Conservation (phyloP, 2,113 vertebrate species). For the Nettapus auritus region DNA sequence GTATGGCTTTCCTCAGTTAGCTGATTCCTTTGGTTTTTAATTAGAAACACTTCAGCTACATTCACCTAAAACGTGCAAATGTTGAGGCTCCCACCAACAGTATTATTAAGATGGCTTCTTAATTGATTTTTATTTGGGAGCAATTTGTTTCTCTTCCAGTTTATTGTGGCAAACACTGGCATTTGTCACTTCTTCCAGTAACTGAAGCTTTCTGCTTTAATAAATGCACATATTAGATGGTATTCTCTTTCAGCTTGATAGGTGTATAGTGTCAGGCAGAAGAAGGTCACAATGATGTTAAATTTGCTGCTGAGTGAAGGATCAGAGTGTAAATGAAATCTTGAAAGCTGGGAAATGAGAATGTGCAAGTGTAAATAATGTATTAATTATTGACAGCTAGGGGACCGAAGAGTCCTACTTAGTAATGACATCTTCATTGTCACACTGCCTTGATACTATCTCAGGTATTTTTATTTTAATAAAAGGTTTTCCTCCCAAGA, state of each 20-base stretch:
- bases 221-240: constrained; percentile 74
- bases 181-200: constrained; percentile 62
- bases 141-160: constrained; percentile 61
- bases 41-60: constrained; percentile 31
- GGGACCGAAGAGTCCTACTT: constrained; percentile 78
- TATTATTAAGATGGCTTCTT: constrained; percentile 32
- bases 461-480: constrained; percentile 63
- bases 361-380: constrained; percentile 93
- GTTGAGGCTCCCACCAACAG: neutral
- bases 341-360: constrained; percentile 85
- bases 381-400: constrained; percentile 90
- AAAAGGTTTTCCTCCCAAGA: constrained; percentile 18
- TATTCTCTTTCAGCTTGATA: constrained; percentile 62
- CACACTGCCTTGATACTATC: constrained; percentile 47
- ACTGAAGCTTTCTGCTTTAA: constrained; percentile 65
- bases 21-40: constrained; percentile 53
- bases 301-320: constrained; percentile 83
- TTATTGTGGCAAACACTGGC: constrained; percentile 54
- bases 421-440: constrained; percentile 80
- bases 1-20: neutral
- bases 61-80: constrained; percentile 26
- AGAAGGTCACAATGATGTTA: constrained; percentile 80
- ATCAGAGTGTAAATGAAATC: constrained; percentile 89
- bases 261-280: constrained; percentile 56
- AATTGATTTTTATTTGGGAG: constrained; percentile 71